A percentile compares a stretch with the other conserved stretches of the same genome.
These are phyloP conservation scores for Campoplex capitator DNA, from an alignment of 2,888 invertebrate species.

Conservation along the genomic window DNA sequence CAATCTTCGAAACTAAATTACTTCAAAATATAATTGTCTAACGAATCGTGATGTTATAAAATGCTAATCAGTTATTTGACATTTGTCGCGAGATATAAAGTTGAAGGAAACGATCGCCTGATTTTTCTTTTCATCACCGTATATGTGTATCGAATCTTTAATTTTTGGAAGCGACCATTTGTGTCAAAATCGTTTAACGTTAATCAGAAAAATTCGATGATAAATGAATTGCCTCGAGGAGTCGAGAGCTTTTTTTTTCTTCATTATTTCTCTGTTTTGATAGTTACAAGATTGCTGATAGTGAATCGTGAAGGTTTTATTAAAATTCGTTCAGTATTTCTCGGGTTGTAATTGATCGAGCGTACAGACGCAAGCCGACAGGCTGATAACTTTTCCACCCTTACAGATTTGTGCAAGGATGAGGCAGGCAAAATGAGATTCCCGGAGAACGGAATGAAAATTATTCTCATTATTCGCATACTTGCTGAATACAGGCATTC, in stretches of 20 bases:
- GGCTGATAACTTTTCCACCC: background rate
- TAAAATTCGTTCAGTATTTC: background rate
- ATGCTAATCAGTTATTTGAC: background rate
- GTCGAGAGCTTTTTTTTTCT: background rate
- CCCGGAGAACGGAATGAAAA: too few relatives aligned
- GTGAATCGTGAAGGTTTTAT: background rate
- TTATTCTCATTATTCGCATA: too few relatives aligned
- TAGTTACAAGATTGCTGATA: background rate
- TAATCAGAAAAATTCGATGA: too few relatives aligned
- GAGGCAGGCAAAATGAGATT: background rate
- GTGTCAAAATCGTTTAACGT: too few relatives aligned
- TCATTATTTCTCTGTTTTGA: background rate
- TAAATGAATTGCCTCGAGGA: background rate
- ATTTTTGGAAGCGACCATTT: background rate
- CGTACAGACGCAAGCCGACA: background rate
- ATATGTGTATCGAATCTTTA: background rate
- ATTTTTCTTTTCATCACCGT: background rate
- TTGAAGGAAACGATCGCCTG: background rate
- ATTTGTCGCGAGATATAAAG: background rate
- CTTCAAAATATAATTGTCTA: background rate
- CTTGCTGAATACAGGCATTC: background rate
- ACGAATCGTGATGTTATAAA: background rate
- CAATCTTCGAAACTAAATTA: too few relatives aligned
- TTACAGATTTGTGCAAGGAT: background rate
- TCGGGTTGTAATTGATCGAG: background rate